These are phyloP conservation scores for Lasioglossum calceatum DNA, from an alignment of 2,888 invertebrate species.

Conservation along the genomic window DNA sequence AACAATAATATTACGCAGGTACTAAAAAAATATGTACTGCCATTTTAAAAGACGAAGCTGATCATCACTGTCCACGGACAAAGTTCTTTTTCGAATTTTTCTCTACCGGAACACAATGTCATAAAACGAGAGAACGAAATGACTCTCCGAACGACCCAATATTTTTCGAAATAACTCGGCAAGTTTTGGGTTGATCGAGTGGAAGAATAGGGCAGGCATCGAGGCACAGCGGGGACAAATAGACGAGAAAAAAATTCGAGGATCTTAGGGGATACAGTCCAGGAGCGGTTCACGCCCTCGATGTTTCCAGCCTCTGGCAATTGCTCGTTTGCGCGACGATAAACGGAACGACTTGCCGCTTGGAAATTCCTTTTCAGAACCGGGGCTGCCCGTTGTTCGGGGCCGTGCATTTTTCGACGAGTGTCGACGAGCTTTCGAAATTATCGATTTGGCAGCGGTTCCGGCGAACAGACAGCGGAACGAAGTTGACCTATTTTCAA, in stretches of 20 bases:
- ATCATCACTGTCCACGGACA: no score
- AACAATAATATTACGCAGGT: no score
- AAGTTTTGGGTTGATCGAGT: background rate
- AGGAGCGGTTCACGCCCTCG: slow-evolving; percentile 6
- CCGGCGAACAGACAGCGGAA: slow-evolving; percentile 61
- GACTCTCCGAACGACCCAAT: no score
- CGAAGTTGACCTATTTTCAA: slow-evolving; percentile 65
- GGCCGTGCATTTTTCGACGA: slow-evolving; percentile 58
- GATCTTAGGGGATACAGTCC: background rate
- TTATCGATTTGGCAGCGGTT: slow-evolving; percentile 69
- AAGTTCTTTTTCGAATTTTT: no score
- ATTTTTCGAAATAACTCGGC: no score
- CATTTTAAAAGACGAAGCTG: no score
- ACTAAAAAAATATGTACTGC: no score
- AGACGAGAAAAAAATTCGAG: background rate
- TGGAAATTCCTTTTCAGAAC: slow-evolving; percentile 40
- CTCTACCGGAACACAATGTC: no score
- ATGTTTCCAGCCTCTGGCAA: slow-evolving; percentile 28
- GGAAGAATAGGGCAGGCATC: background rate
- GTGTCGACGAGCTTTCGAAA: slow-evolving; percentile 57
- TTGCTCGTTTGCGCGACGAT: slow-evolving; percentile 54
- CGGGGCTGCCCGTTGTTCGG: slow-evolving; percentile 16
- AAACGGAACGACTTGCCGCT: slow-evolving; percentile 45
- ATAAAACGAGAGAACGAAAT: no score
- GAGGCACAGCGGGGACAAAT: background rate